Conservation (phyloP, 2,797 vertebrate genomes). For the Ceyx erithaca region DNA sequence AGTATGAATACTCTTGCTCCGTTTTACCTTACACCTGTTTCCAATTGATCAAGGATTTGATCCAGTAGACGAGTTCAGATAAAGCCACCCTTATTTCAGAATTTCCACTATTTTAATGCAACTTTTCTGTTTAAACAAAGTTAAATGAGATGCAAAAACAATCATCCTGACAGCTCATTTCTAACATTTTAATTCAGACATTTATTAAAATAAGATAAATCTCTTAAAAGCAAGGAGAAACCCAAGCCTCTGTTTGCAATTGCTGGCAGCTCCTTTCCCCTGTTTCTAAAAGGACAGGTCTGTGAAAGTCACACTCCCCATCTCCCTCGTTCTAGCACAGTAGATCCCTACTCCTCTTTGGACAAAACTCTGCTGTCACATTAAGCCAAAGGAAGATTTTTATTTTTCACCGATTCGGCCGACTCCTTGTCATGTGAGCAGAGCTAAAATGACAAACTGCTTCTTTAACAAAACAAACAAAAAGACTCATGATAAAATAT, state of each 20-base stretch:
- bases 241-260: neutral
- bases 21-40: slow-evolving; percentile 66
- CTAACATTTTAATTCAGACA: slow-evolving; percentile 2
- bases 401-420: slow-evolving; percentile 57
- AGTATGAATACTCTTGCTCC: slow-evolving; percentile 62
- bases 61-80: neutral
- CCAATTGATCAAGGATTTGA: slow-evolving; percentile 51
- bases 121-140: neutral
- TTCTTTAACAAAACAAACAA: neutral
- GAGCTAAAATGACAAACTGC: slow-evolving; percentile 43
- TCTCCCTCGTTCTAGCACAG: neutral
- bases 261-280: neutral
- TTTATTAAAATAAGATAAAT: neutral
- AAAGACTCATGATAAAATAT: slow-evolving; percentile 14
- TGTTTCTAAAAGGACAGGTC: neutral
- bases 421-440: slow-evolving; percentile 23
- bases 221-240: slow-evolving; percentile 3
- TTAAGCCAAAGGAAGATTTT: slow-evolving; percentile 46
- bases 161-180: slow-evolving; percentile 27
- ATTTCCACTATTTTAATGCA: slow-evolving; percentile 6
- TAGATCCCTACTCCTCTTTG: neutral
- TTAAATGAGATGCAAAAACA: slow-evolving; percentile 29
- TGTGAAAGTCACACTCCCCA: neutral
- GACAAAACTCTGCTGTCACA: slow-evolving; percentile 20
- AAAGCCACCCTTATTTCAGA: slow-evolving; percentile 21